Base-by-base conservation (phyloP, 2,888 invertebrate genomes). In the Drosophila paracracens region DNA sequence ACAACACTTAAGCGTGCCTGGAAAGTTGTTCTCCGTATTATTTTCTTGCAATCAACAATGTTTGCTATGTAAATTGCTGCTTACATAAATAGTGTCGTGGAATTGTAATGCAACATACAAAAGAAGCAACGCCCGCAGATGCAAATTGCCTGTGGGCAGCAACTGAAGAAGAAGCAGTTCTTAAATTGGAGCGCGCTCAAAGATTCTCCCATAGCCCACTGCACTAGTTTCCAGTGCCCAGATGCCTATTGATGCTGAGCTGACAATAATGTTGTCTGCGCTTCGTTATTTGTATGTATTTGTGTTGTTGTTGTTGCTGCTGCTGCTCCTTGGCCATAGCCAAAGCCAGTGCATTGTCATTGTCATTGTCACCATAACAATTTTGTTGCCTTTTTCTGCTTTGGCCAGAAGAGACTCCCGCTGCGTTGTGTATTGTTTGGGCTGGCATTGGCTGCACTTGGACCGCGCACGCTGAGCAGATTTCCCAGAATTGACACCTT, bases 401-500 rank as follows among this genome's bases (percentile, higher is more conserved):
- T 65, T 46, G 79, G 80, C 76, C 81, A 52, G 56, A 25, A 60
- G 59, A 31, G 66, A 46, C 63, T 48, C 77, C 77, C 77, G 77
- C 77, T 78, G 77, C 48, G 79, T 53, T 67, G 63, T 71, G 79
- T 57, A 67, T 79, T 78, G 77, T 78, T 58, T 53, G 68, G 51
- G n/a, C 29, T 29, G 51, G 29, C 27, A n/a, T 50, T 29, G 54
- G 46, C 51, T 25, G 59, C 31, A 48, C 33, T 62, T 62, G 61
- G 61, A 21, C 58, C 53, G 75, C 53, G 84, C 78, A 77, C 78
- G 77, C 82, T 83, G 83, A 65, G 83, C 82, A 78, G 76, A 84
- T 83, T 88, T 88, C 88, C 81, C 84, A 83, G 88, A 88, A 88
- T 72, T 82, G 88, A 88, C 88, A 88, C 88, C 88, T 88, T 89